Base-by-base conservation (phyloP, 2,797 vertebrate species). In the Hapalemur alaotrensis region DNA sequence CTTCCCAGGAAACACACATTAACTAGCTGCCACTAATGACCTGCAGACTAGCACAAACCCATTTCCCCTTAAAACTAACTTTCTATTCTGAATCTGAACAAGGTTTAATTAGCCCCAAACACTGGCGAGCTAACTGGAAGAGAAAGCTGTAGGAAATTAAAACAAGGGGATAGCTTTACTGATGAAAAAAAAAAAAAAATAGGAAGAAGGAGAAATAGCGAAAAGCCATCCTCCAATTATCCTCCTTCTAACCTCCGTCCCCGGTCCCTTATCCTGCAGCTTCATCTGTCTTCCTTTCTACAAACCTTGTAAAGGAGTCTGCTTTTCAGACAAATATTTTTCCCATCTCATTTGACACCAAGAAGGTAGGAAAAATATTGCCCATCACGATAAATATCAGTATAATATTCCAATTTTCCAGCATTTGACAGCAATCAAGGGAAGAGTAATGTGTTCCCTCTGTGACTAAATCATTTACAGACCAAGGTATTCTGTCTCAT, bases 401-500 rank as follows among this genome's bases (percentile, higher is more conserved):
- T 98, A 99, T 99, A 99, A 99, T 99, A 99, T 99, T 99, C 99
- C 98, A 98, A 98, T 98, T 97, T 98, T 98, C 98, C 98, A 99
- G 99, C 92, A 93, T 98, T 98, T 99, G 99, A 99, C 99, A 99
- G 99, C 99, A 99, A 99, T 99, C 99, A 98, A 98, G 98, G 94
- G 75, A 99, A 99, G 99, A 99, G 98, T 99, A 99, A 99, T 99
- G 99, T 98, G 98, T 98, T 98, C 99, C 98, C 98, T 98, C 99
- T 98, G 98, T 98, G 99, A 99, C 99, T 99, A 99, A 99, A 99
- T 99, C 99, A 98, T 98, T 99, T 98, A 98, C 97, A 98, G 97
- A 97, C 99, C 98, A 98, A 99, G 99, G 98, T 99, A 99, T 99
- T 99, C 99, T 97, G 98, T 99, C 99, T 99, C 99, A 98, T 99